Base-by-base conservation (phyloP, 1,140 invertebrate species). In the Parapsyche elsis region DNA sequence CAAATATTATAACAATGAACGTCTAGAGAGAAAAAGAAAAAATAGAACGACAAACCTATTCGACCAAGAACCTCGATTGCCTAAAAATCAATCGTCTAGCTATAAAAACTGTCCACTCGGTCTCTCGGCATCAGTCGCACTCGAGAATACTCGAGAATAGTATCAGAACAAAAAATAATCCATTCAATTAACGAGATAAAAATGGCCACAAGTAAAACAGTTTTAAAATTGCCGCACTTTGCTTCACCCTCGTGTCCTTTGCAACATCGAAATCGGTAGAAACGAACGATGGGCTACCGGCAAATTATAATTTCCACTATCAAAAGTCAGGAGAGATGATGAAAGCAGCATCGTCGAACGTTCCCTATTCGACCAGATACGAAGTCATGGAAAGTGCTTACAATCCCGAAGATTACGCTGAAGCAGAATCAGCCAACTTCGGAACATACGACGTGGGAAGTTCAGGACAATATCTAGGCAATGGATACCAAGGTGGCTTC, bases 331-430 rank as follows among this genome's bases (percentile, higher is more conserved):
- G 80, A 21, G 82, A 81, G 44, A 71, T 76, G 9, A 2, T 83
- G 9, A 74, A 81, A 53, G 57, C 82, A 1, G 82, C 73, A 19
- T 71, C 81, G 53, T 85, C 86, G 70, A 87, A 87, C 76, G 23
- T 88, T 67, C 88, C 88, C n/a, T 73, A 89, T 81, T 87, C 87
- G 9, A 86, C 83, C 61, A 86, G 85, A 10, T 89, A 89, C 76
- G 86, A 88, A 86, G 86, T 89, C 14, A 88, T 88, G 86, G 88
- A 89, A 85, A 87, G 86, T 84, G 86, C 84, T 70, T 87, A 88
- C 84, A 87, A 89, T 78, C 88, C 88, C 14, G 24, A 23, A 26
- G 83, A 88, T 45, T 81, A 88, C 0, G 85, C 86, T 79, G 86
- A 85, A 83, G 87, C 87, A 9, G 88, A 87, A n/a, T 88, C 88